Percentiles rank a stretch among this genome's conserved stretches.
These are phyloP conservation scores for Acleris sparsana DNA, from an alignment of 2,888 invertebrate species.

Conservation along the genomic window DNA sequence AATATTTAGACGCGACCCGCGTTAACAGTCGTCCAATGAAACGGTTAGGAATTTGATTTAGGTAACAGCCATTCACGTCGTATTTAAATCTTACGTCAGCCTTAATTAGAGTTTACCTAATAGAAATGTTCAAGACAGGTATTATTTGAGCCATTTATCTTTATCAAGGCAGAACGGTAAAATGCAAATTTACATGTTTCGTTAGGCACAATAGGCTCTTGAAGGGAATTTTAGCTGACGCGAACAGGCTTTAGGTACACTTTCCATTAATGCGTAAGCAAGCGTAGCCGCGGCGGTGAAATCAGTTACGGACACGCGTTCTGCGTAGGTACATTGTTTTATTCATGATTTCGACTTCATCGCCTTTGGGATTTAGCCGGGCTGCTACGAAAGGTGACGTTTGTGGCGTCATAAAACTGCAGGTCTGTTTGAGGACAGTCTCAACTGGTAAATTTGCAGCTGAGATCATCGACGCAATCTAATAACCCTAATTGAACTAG, in stretches of 20 bases:
- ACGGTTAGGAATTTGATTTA: slow-evolving; percentile 35
- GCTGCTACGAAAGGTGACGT: not conserved
- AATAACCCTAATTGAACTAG: too few species aligned
- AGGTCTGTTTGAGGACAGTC: too few species aligned
- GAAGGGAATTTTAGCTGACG: slow-evolving; percentile 28
- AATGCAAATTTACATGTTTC: slow-evolving; percentile 31
- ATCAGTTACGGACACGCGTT: slow-evolving; percentile 36
- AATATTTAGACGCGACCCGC: slow-evolving; percentile 45
- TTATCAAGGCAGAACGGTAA: slow-evolving; percentile 21
- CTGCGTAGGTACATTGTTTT: slow-evolving; percentile 36
- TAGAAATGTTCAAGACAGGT: slow-evolving; percentile 28
- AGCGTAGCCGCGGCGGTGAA: slow-evolving; percentile 29
- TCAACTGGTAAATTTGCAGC: too few species aligned
- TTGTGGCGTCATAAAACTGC: not conserved
- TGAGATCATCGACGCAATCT: too few species aligned
- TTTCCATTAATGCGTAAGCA: slow-evolving; percentile 35
- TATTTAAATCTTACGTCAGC: slow-evolving; percentile 22
- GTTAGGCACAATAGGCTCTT: slow-evolving; percentile 29
- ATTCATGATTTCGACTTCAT: slow-evolving; percentile 23
- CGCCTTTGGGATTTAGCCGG: slow-evolving; percentile 4
- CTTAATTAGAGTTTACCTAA: slow-evolving; percentile 25
- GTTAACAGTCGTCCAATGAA: slow-evolving; percentile 31
- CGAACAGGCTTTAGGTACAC: slow-evolving; percentile 36
- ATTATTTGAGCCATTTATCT: slow-evolving; percentile 9
- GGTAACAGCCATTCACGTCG: slow-evolving; percentile 22